phyloP scores from a whole-genome alignment of 2,113 vertebrate species.

The Bambusicola thoracicus region DNA sequence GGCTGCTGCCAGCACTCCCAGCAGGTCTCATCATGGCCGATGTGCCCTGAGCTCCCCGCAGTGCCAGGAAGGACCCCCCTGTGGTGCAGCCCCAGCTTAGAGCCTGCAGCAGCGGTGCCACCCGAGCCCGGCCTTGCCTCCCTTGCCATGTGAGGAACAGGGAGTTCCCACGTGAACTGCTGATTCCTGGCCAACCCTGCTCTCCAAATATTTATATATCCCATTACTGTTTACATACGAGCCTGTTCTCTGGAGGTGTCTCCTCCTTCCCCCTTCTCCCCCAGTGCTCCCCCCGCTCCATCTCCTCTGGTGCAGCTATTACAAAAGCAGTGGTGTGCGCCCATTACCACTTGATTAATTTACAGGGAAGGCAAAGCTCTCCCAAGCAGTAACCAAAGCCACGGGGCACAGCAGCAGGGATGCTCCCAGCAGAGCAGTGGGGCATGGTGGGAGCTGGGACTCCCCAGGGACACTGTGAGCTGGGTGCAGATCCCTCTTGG shows the following conservation, averaged over 20 bases:
- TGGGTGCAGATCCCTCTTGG: background rate
- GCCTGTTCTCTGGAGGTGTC: constrained; percentile 75
- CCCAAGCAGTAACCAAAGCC: constrained; percentile 43
- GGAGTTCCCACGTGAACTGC: constrained; percentile 66
- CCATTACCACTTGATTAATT: constrained; percentile 70
- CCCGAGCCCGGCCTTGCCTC: background rate
- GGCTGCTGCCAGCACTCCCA: background rate
- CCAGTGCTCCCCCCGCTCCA: constrained; percentile 54
- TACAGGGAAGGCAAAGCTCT: constrained; percentile 34
- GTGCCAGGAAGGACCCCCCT: background rate
- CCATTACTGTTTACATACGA: constrained; percentile 90
- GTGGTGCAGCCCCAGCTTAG: background rate
- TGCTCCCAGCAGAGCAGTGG: background rate
- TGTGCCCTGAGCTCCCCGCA: no score
- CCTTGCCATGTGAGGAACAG: constrained; percentile 39
- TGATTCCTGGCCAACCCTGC: constrained; percentile 81
- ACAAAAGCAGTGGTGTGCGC: background rate
- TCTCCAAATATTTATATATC: constrained; percentile 96
- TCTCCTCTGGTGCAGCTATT: constrained; percentile 54
- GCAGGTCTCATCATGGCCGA: no score
- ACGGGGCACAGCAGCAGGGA: background rate
- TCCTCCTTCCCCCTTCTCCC: constrained; percentile 60
- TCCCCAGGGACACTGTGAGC: background rate
- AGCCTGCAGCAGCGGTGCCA: background rate
- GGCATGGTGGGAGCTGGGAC: background rate